phyloP scores from a whole-genome alignment of 2,113 vertebrate genomes.

The Dasypus novemcinctus region DNA sequence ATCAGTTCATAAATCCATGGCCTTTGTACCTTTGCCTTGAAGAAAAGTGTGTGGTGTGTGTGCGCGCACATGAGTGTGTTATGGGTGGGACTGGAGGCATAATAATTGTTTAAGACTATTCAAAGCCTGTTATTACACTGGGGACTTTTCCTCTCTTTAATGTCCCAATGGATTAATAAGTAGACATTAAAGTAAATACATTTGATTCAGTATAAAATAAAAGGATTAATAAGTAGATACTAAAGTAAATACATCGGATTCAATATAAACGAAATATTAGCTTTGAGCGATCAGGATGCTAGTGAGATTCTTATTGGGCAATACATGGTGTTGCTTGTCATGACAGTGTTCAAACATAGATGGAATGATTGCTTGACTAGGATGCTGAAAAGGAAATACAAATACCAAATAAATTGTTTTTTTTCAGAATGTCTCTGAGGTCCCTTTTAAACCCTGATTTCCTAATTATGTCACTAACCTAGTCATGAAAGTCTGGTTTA shows the following conservation, averaged over 20 bases:
- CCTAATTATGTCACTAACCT: not conserved
- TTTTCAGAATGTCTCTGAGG: not conserved
- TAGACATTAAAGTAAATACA: not conserved
- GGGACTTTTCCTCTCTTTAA: not conserved
- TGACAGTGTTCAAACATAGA: not conserved
- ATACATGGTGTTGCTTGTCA: not conserved
- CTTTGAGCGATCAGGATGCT: not conserved
- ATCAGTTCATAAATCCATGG: not conserved
- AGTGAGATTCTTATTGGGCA: not conserved
- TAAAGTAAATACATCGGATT: slow-evolving; percentile 15
- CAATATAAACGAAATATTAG: not conserved
- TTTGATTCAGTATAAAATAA: not conserved
- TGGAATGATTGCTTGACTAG: not conserved
- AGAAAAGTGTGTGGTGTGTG: not conserved
- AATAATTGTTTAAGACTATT: not conserved
- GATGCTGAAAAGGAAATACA: not conserved
- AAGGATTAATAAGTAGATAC: not conserved
- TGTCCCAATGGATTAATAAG: not conserved
- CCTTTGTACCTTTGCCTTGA: not conserved
- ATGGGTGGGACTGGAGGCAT: not conserved
- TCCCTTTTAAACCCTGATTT: not conserved
- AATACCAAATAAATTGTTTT: not conserved
- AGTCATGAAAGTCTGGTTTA: not conserved
- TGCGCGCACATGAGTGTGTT: not conserved
- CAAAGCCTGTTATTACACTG: not conserved